These are phyloP conservation scores for Aurelia sp. DNA, from an alignment of 30 jellyfish, hydroid and myxozoan species.

Conservation along the genomic window DNA sequence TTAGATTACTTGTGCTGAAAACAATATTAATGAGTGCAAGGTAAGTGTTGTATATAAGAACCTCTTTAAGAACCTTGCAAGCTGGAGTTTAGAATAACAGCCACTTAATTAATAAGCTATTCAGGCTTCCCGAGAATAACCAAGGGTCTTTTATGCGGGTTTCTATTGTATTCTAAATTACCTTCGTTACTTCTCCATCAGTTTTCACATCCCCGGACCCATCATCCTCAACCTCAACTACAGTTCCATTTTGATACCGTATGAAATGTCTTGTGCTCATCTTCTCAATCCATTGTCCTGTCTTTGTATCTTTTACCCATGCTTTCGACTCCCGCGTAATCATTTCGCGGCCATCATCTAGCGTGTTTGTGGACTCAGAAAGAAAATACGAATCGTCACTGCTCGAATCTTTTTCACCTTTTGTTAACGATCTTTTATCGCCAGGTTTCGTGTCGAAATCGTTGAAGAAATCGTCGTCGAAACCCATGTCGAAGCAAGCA, in stretches of 20 bases:
- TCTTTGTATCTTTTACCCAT: conserved; percentile 34
- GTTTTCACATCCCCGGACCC: conserved; percentile 27
- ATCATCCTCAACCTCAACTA: conserved; percentile 24
- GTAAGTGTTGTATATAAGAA: no score
- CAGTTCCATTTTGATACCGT: conserved; percentile 45
- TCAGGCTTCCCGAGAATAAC: no score
- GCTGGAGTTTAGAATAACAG: no score
- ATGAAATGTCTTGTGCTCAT: conserved; percentile 18
- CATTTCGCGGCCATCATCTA: conserved; percentile 44
- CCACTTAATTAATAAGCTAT: no score
- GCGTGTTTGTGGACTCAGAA: conserved; percentile 48
- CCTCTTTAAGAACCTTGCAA: no score
- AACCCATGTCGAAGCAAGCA: conserved; percentile 12
- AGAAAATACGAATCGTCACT: conserved; percentile 30
- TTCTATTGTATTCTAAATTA: no score
- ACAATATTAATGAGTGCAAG: no score
- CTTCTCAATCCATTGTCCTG: conserved; percentile 30
- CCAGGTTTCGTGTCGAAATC: conserved; percentile 5
- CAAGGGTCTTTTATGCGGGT: no score
- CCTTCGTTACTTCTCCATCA: conserved; percentile 19
- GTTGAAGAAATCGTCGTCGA: conserved; percentile 34
- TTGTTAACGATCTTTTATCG: conserved; percentile 7
- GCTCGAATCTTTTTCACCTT: conserved; percentile 1
- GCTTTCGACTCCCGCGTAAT: conserved; percentile 42
- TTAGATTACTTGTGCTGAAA: no score